A percentile compares a stretch with the other conserved stretches of the same genome.
Evolutionary conservation across 92 coral and sea anemone genomes (phyloP).

Genomic region (Zoanthus gigantus): DNA sequence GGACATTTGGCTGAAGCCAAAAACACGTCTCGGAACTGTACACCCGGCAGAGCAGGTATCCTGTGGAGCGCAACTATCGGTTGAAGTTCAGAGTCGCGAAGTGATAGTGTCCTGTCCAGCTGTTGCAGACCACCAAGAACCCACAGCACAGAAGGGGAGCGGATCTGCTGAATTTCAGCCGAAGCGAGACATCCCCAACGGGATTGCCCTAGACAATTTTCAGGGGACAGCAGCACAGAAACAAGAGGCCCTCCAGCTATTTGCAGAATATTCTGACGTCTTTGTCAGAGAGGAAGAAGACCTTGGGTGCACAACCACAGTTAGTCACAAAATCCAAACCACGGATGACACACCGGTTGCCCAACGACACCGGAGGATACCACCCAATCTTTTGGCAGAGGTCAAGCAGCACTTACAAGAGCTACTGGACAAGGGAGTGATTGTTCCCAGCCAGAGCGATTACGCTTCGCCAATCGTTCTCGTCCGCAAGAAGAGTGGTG

Average conservation of each 20-base stretch:
- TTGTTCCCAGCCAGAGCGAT: conserved; percentile 50
- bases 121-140: conserved; percentile 39
- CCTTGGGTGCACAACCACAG: conserved; percentile 51
- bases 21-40: conserved; percentile 63
- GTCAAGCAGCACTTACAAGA: conserved; percentile 62
- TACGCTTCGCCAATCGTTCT: conserved; percentile 44
- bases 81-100: conserved; percentile 43
- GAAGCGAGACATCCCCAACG: not conserved
- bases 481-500: conserved; percentile 28
- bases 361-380: conserved; percentile 62
- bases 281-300: conserved; percentile 15
- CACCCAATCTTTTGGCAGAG: conserved; percentile 50
- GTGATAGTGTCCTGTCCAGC: conserved; percentile 69
- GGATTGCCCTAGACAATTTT: conserved; percentile 19
- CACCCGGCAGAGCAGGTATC: conserved; percentile 23
- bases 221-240: not conserved
- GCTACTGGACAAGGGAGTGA: conserved; percentile 49
- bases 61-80: conserved; percentile 38
- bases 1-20: conserved; percentile 64
- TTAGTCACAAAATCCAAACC: conserved; percentile 55
- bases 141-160: not conserved
- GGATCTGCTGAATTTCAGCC: not conserved
- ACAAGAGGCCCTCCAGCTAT: not conserved
- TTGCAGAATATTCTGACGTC: conserved; percentile 8
- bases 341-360: conserved; percentile 49